These are phyloP conservation scores for Sebastes vulpes DNA, from an alignment of 2,797 vertebrate genomes.

Conservation along the genomic window DNA sequence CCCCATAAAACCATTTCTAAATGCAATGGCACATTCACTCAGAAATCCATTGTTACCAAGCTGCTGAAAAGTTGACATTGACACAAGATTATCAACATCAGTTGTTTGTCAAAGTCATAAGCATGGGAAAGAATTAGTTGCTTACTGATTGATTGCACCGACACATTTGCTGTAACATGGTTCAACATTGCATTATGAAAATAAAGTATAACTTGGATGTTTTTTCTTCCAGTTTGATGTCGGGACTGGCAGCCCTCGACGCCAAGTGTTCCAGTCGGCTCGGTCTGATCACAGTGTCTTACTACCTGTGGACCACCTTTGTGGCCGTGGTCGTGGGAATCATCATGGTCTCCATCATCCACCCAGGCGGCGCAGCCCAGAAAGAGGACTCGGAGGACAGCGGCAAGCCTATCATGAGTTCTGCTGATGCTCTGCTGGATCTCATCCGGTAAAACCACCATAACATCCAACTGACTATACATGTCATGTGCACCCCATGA, in stretches of 20 bases:
- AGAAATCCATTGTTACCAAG: neutral
- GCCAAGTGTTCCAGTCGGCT: slow-evolving; percentile 95
- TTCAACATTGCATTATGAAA: neutral
- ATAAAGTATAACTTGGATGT: neutral
- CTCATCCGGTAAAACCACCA: slow-evolving; percentile 90
- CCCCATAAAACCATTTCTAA: neutral
- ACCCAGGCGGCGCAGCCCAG: slow-evolving; percentile 94
- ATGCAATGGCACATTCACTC: neutral
- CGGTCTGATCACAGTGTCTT: slow-evolving; percentile 94
- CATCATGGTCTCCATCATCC: slow-evolving; percentile 96
- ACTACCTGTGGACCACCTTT: slow-evolving; percentile 98
- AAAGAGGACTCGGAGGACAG: slow-evolving; percentile 93
- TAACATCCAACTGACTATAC: neutral
- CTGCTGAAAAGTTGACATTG: neutral
- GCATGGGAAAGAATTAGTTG: neutral
- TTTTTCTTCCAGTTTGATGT: slow-evolving; percentile 90
- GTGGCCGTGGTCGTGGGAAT: slow-evolving; percentile 96
- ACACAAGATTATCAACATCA: neutral
- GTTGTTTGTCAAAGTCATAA: neutral
- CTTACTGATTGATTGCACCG: neutral
- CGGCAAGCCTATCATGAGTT: slow-evolving; percentile 94
- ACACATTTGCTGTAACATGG: neutral
- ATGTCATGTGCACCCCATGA: neutral
- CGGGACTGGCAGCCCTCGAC: slow-evolving; percentile 94
- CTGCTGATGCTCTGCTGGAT: slow-evolving; percentile 95